Percentiles rank a stretch among this genome's conserved stretches.
Evolutionary conservation across 2,797 vertebrate species (phyloP).

Genomic region (Acanthopagrus latus): DNA sequence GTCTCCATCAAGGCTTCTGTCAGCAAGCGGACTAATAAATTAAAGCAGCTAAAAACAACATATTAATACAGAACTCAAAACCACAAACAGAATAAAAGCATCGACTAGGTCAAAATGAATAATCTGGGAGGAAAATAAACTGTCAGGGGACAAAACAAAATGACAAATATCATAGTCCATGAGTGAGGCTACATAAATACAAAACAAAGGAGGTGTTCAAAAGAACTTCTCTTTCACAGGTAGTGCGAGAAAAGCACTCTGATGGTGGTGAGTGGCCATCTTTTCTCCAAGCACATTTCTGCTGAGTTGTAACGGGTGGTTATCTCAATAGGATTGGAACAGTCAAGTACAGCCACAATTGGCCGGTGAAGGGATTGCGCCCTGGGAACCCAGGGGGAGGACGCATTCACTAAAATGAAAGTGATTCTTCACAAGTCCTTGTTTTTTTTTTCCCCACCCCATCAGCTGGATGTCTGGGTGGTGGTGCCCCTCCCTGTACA

Average conservation of each 20-base stretch:
- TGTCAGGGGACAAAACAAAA: slow-evolving; percentile 43
- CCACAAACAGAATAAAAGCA: slow-evolving; percentile 71
- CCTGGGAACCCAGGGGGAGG: slow-evolving; percentile 62
- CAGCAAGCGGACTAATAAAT: slow-evolving; percentile 83
- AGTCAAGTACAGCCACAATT: slow-evolving; percentile 70
- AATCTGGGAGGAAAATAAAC: slow-evolving; percentile 20
- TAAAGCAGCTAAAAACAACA: slow-evolving; percentile 81
- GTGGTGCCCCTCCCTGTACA: slow-evolving; percentile 29
- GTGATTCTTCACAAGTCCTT: slow-evolving; percentile 67
- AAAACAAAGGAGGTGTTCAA: slow-evolving; percentile 63
- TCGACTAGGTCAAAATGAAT: slow-evolving; percentile 65
- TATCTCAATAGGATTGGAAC: slow-evolving; percentile 68
- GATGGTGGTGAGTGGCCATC: slow-evolving; percentile 55
- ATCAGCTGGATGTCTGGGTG: slow-evolving; percentile 49
- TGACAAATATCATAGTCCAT: slow-evolving; percentile 66
- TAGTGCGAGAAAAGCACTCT: slow-evolving; percentile 54
- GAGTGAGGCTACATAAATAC: slow-evolving; percentile 76
- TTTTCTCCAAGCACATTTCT: slow-evolving; percentile 68
- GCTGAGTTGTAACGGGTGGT: slow-evolving; percentile 59
- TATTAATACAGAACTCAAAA: slow-evolving; percentile 74
- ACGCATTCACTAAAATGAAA: slow-evolving; percentile 63
- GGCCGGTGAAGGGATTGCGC: slow-evolving; percentile 55
- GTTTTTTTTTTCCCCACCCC: slow-evolving; percentile 15
- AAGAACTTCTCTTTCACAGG: slow-evolving; percentile 51
- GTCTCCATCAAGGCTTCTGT: slow-evolving; percentile 71